A percentile compares a stretch with the other conserved stretches of the same genome.
These are phyloP conservation scores for Drosophila rubida DNA, from an alignment of 2,888 invertebrate species.

Conservation along the genomic window DNA sequence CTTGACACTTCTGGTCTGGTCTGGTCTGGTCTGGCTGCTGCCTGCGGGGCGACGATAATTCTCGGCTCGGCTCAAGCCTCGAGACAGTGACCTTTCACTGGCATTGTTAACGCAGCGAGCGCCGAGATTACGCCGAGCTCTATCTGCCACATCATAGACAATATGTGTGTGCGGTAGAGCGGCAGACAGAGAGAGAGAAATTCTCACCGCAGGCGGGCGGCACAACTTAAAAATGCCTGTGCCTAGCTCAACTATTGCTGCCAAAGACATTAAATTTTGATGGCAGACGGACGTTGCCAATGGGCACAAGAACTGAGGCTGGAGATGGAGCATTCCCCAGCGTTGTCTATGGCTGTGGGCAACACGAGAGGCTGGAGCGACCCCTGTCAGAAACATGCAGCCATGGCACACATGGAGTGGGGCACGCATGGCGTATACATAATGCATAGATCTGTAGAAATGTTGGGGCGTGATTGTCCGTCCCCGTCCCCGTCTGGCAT, in stretches of 20 bases:
- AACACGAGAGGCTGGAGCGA: conserved; percentile 35
- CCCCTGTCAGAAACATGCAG: conserved; percentile 41
- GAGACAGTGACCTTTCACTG: conserved; percentile 23
- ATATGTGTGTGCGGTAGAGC: neutral
- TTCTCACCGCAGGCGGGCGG: conserved; percentile 21
- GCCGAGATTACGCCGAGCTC: conserved; percentile 10
- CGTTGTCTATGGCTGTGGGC: conserved; percentile 27
- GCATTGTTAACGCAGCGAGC: conserved; percentile 23
- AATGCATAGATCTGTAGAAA: conserved; percentile 57
- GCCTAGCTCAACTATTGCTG: conserved; percentile 63
- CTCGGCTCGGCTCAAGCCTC: neutral
- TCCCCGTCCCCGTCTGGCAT: conserved; percentile 34
- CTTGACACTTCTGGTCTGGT: conserved; percentile 3
- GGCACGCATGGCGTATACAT: conserved; percentile 67
- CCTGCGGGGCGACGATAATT: conserved; percentile 7
- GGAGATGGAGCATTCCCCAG: conserved; percentile 1
- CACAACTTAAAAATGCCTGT: conserved; percentile 59
- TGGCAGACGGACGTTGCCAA: conserved; percentile 43
- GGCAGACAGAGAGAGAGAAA: neutral
- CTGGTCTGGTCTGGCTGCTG: too few species aligned
- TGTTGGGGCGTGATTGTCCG: conserved; percentile 61
- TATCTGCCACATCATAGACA: neutral
- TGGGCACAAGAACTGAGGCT: neutral
- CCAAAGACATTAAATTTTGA: conserved; percentile 71
- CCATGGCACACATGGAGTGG: conserved; percentile 11